Base-by-base conservation (phyloP, 1,140 invertebrate genomes). In the Cardiocondyla obscurior region DNA sequence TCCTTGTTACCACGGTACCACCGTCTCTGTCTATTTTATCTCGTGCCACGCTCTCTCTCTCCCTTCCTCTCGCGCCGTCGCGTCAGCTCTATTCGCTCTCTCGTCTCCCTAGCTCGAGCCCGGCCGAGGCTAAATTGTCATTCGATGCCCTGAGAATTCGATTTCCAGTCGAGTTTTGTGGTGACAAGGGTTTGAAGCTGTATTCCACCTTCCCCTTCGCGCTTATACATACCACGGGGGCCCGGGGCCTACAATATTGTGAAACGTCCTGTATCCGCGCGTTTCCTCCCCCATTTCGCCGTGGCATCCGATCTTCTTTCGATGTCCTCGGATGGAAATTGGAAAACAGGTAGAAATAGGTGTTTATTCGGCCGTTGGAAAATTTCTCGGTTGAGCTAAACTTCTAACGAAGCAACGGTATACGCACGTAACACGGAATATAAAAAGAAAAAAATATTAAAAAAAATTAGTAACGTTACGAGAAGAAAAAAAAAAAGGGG, bases 101-200 rank as follows among this genome's bases (percentile, higher is more conserved):
- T 22, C 55, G 10, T 73, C n/a, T 53, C 58, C 16, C 76, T 46
- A 42, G 58, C 53, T 60, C 42, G 0, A 96, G 96, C 1, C 33
- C 73, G 51, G 57, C 73, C 73, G 83, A 25, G 46, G 88, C 86
- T 88, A 93, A 93, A 94, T 94, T 92, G 93, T 94, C 92, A 93
- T 93, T 91, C 91, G 93, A 94, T 94, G 93, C 92, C 90, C 90
- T 93, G 92, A 92, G 92, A 93, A 94, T 93, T 93, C 92, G 93
- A 93, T 93, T 93, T 93, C 91, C 90, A 86, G 82, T 55, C 49
- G 86, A 87, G 84, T 87, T 88, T 84, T 89, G 89, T 77, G 84
- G 85, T 84, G 88, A 89, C 85, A 77, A 89, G 85, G 87, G 89
- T 89, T 77, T 28, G 42, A 46, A 42, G 10, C 5, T 16, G 14